Percentiles rank a stretch among this genome's conserved stretches.
phyloP scores from a whole-genome alignment of 2,113 vertebrate species.

The Sialia sialis region DNA sequence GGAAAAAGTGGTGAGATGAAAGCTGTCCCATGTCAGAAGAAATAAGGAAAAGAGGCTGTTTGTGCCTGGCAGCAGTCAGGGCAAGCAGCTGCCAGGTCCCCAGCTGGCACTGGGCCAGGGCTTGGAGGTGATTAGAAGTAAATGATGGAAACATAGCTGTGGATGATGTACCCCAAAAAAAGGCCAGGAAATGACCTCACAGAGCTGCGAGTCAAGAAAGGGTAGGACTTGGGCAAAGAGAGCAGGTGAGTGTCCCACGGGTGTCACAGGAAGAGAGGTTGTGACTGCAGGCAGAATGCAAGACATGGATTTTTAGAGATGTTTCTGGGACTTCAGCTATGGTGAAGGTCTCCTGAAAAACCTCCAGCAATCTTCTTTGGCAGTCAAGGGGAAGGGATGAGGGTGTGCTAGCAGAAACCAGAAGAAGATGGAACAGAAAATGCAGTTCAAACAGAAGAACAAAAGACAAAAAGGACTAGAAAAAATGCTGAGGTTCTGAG shows the following conservation, averaged over 20 bases:
- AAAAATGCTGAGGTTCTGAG: background rate
- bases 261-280: background rate
- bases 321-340: background rate
- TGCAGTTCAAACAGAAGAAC: background rate
- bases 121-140: background rate
- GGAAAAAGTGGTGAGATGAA: background rate
- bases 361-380: background rate
- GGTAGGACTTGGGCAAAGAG: background rate
- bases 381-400: background rate
- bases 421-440: background rate
- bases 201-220: background rate
- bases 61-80: background rate
- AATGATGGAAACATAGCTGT: background rate
- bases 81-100: background rate
- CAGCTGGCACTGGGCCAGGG: background rate
- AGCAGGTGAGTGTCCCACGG: rapidly evolving
- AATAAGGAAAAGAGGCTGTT: background rate
- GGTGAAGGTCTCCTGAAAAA: background rate
- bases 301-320: background rate
- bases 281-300: background rate
- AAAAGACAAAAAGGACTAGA: background rate
- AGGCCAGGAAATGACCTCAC: background rate
- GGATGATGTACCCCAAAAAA: rapidly evolving
- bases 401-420: background rate
- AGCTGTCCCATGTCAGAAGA: background rate